phyloP scores from a whole-genome alignment of 2,888 invertebrate species.

The Chrysotoxum bicinctum region DNA sequence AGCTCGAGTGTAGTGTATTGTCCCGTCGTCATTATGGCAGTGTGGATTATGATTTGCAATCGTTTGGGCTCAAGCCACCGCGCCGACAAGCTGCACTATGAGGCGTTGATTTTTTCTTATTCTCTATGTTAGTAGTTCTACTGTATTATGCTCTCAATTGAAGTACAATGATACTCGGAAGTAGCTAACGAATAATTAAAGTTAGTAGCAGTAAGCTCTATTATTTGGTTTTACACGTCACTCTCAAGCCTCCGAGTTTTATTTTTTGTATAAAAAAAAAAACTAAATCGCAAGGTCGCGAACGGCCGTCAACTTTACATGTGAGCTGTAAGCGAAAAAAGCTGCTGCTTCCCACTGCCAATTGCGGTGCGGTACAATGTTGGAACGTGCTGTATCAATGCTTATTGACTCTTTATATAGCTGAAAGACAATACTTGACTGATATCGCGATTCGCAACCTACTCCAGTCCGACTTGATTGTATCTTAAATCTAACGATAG shows the following conservation, averaged over 20 bases:
- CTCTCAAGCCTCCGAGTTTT: background rate
- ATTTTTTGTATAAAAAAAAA: constrained; percentile 2
- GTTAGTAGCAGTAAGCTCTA: constrained; percentile 26
- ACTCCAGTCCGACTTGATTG: background rate
- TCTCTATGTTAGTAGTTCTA: constrained; percentile 24
- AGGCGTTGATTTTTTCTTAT: constrained; percentile 12
- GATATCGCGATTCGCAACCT: constrained; percentile 4
- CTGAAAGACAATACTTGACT: constrained; percentile 1
- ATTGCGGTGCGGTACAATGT: constrained; percentile 10
- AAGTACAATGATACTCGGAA: constrained; percentile 68
- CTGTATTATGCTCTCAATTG: constrained; percentile 37
- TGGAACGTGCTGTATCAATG: constrained; percentile 46
- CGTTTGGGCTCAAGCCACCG: constrained; percentile 4
- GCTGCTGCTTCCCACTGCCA: constrained; percentile 28
- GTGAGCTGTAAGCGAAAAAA: constrained; percentile 27
- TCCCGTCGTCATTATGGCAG: constrained; percentile 17
- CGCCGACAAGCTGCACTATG: background rate
- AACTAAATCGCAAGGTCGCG: constrained; percentile 46
- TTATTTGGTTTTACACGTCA: constrained; percentile 23
- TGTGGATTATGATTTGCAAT: constrained; percentile 26
- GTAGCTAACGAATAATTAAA: constrained; percentile 48
- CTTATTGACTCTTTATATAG: constrained; percentile 30
- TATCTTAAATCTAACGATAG: background rate
- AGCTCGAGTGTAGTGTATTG: constrained; percentile 11
- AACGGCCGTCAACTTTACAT: constrained; percentile 10